Base-by-base conservation (phyloP, 2,113 vertebrate species). In the Malurus cyaneus region DNA sequence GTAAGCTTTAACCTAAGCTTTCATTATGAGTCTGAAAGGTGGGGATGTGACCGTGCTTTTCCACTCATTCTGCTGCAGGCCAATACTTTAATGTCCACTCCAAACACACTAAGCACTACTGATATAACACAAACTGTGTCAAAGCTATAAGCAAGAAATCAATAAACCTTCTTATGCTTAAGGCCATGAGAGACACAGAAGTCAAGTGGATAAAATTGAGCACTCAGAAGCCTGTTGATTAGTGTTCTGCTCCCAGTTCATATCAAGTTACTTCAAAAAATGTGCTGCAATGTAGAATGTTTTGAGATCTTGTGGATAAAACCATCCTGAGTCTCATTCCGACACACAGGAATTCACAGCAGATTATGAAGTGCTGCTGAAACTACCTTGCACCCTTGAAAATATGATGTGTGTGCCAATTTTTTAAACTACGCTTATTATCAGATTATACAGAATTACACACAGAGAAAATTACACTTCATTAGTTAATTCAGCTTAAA, bases 401-500 rank as follows among this genome's bases (percentile, higher is more conserved):
- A 93, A 91, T 41, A 47, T 10, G 52, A 79, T 57, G 65, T 53
- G 42, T 21, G 57, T 54, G 70, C 73, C 87, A 74, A 39, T 72
- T 79, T 93, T 93, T 94, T 56, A 1, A 94, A 95, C 78, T 31
- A 46, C 62, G 86, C 78, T 81, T 91, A 93, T 95, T 91, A 97
- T 94, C 96, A 95, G 86, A 95, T 96, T 94, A 96, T 91, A 93
- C 52, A 80, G 95, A 96, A 96, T 96, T 81, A 85, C 80, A 90
- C 47, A 60, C 82, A 90, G 53, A 88, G 96, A 96, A 95, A 96
- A 94, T 91, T 94, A 78, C 21, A 65, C 59, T 93, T 91, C 52
- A 69, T 95, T 74, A 94, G 82, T 89, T 89, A 92, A 95, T 87
- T 93, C 77, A 61, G 50, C 77, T 92, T 74, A 94, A 90, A 90